Conservation (phyloP, 1,140 invertebrate species). For the Liolophura sinensis region DNA sequence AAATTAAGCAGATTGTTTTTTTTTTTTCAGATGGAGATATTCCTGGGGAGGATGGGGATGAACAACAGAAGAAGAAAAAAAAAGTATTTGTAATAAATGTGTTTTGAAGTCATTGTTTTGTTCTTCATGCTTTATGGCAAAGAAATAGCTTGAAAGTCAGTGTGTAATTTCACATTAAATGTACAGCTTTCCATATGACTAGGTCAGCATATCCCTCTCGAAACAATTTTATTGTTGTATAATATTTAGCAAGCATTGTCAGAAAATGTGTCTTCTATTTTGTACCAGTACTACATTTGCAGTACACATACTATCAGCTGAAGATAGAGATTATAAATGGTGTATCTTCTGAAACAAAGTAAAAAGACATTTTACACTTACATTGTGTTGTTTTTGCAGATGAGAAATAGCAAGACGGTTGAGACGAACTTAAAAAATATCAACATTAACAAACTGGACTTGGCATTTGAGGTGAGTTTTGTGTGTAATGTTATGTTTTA, state of each 20-base stretch:
- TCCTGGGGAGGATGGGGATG: constrained; percentile 17
- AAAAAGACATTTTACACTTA: background rate
- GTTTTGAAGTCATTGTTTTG: background rate
- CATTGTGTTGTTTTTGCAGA: constrained; percentile 22
- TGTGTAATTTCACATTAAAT: no score
- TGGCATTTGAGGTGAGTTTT: constrained; percentile 51
- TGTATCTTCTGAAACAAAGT: background rate
- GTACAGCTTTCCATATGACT: no score
- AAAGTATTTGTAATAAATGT: constrained; percentile 10
- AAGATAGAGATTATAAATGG: no score
- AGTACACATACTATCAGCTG: no score
- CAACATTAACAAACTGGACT: constrained; percentile 56
- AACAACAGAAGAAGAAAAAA: constrained; percentile 24
- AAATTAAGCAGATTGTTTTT: no score
- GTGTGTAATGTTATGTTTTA: background rate
- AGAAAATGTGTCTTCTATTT: background rate
- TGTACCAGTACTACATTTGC: background rate
- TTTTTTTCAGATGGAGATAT: no score
- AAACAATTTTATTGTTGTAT: constrained; percentile 5
- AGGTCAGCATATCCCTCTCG: constrained; percentile 1
- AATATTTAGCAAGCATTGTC: background rate
- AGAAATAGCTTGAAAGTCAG: no score
- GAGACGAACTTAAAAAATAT: constrained; percentile 60
- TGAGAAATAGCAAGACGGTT: constrained; percentile 46
- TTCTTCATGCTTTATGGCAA: background rate